Conservation (phyloP, 2,113 vertebrate genomes). For the Hydrochoerus hydrochaeris region DNA sequence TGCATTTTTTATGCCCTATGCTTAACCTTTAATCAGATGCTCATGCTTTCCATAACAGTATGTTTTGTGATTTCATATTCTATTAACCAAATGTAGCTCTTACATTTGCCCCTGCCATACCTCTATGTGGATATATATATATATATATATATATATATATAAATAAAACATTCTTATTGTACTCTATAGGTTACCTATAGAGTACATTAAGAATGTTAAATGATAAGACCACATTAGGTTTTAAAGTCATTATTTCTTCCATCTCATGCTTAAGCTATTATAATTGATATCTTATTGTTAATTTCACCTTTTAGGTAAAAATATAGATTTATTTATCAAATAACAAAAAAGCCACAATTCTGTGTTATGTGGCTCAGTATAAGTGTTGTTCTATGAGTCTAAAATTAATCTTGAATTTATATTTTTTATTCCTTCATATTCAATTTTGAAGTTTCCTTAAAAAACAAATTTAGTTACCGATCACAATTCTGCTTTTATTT, state of each 20-base stretch:
- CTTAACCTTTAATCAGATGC: constrained; percentile 77
- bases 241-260: background rate
- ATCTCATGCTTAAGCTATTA: background rate
- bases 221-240: background rate
- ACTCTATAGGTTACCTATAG: no score
- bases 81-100: background rate
- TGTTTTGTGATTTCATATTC: constrained; percentile 14
- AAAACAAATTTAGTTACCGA: background rate
- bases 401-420: background rate
- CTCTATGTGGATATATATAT: background rate
- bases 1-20: constrained; percentile 80
- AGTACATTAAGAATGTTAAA: background rate
- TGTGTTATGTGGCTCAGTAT: background rate
- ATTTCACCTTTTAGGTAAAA: background rate
- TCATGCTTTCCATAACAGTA: constrained; percentile 58
- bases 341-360: background rate
- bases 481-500: background rate
- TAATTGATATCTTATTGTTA: background rate
- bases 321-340: background rate
- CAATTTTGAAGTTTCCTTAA: background rate
- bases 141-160: no score
- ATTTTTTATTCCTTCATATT: background rate
- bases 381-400: background rate
- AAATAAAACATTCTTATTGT: no score
- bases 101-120: background rate